Evolutionary conservation across 1,140 invertebrate species (phyloP), one percentile per base, ranked within the genome.

Genomic region (Atopsyche davidsoni): DNA sequence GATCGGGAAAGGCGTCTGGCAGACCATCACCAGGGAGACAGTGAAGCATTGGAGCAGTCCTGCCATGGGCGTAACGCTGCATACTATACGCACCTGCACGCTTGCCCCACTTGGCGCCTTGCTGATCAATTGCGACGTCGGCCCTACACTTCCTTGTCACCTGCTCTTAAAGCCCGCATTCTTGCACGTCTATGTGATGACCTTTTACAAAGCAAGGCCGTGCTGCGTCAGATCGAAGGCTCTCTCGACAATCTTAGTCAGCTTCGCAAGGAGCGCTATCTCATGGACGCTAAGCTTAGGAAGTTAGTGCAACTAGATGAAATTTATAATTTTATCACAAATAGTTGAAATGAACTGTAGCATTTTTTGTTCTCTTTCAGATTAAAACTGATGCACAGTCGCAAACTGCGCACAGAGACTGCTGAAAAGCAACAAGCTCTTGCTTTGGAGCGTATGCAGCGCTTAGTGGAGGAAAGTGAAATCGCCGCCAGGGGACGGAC

Each of bases 141-240:
- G 42, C 88, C 91, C 1, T 95, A 92, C 68, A 78, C 92, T 42
- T 82, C 92, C 0, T 70, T 96, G 3, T 91, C 86, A 69, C 80
- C 91, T 4, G 88, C 86, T 1, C 80, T 86, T 45, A 96, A 96
- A 66, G 83, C 89, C 0, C 81, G 86, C 51, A 89, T 96, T 63
- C 68, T 96, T 22, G 87, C 86, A 2, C 93, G 89, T 68, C 76
- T 97, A 2, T 96, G 92, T 70, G 92, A 97, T 72, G 92, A 97
- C 72, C 75, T 97, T 58, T 73, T 96, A 36, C 89, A 92, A 68
- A 94, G 93, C 66, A 92, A 93, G 72, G 80, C 87, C 31, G 85
- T 96, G 54, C 76, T 89, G 56, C 75, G 81, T 10, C 87, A 89
- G 69, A 83, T 91, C 38, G 87, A 91, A 53, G 78, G 75, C 17